Evolutionary conservation across 2,888 invertebrate genomes (phyloP).

Genomic region (Norana najaformis): DNA sequence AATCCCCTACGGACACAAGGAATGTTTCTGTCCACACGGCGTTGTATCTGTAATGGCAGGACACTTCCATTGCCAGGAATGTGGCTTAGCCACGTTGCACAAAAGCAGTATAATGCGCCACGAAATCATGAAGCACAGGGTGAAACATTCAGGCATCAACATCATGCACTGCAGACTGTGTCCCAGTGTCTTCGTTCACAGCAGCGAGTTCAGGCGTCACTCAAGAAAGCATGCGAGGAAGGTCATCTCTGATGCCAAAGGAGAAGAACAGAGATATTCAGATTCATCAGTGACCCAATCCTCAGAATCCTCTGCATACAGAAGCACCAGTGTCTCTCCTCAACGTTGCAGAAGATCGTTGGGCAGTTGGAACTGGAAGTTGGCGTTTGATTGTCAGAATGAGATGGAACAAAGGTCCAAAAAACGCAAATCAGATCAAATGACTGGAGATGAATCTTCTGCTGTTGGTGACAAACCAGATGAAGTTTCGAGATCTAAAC

Average conservation of each 20-base stretch:
- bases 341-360: neutral
- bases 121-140: neutral
- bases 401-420: neutral
- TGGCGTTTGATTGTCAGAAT: neutral
- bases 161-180: neutral
- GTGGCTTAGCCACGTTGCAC: neutral
- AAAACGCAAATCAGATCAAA: slow-evolving; percentile 3
- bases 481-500: neutral
- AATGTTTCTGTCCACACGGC: slow-evolving; percentile 19
- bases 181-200: neutral
- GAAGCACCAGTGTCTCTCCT: neutral
- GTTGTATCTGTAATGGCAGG: neutral
- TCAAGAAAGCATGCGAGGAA: neutral
- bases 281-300: neutral
- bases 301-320: neutral
- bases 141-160: neutral
- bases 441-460: neutral
- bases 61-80: slow-evolving; percentile 22
- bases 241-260: neutral
- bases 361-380: neutral
- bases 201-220: neutral
- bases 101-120: neutral
- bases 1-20: neutral
- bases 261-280: neutral
- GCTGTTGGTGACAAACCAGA: neutral